Percentiles rank a stretch among this genome's conserved stretches.
Conservation (phyloP, 1,140 invertebrate species). For the Drosophila sproati region DNA sequence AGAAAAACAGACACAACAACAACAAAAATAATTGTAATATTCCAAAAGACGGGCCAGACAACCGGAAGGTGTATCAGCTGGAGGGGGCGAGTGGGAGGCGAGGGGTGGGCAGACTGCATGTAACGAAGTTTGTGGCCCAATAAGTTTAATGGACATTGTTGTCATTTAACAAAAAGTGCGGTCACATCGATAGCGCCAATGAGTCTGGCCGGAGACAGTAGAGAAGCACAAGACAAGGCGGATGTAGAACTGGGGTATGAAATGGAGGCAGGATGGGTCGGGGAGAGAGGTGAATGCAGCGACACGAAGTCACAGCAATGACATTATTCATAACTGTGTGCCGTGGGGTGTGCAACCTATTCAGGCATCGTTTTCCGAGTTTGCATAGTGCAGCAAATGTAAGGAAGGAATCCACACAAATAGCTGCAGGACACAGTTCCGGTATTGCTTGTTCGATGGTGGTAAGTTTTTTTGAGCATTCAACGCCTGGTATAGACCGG, state of each 20-base stretch:
- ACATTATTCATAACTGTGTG: conserved; percentile 22
- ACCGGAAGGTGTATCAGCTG: too few relatives aligned
- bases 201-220: conserved; percentile 12
- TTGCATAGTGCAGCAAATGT: background rate
- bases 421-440: background rate
- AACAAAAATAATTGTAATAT: background rate
- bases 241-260: background rate
- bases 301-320: conserved; percentile 1
- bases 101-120: conserved; percentile 2
- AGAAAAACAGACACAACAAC: background rate
- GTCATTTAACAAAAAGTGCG: conserved; percentile 43
- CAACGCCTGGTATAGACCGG: too few relatives aligned
- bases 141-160: conserved; percentile 71
- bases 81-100: background rate
- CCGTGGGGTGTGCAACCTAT: background rate
- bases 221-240: background rate
- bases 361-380: background rate
- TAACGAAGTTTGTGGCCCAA: conserved; percentile 33
- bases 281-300: background rate
- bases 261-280: background rate
- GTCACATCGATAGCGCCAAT: conserved; percentile 48
- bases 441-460: background rate
- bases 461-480: background rate
- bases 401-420: background rate
- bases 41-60: background rate